Percentiles rank a stretch among this genome's conserved stretches.
Conservation (phyloP, 2,888 invertebrate species). For the Coleophora flavipennella region DNA sequence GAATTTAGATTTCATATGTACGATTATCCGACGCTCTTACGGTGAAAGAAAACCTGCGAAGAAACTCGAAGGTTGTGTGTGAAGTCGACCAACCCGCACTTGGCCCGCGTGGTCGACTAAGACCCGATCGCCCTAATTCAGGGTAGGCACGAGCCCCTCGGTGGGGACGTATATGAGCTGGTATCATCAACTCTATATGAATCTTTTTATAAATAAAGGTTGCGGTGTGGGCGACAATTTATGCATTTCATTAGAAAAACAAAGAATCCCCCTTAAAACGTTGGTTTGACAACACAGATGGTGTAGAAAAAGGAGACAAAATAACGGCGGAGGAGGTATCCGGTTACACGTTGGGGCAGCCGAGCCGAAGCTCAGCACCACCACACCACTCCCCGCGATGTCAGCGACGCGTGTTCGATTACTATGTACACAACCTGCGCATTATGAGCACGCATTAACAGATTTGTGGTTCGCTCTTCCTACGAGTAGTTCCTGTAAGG, state of each 20-base stretch:
- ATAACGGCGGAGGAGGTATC: slow-evolving; percentile 29
- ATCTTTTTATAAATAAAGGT: slow-evolving; percentile 18
- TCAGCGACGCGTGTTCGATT: slow-evolving; percentile 38
- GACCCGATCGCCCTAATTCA: too few species aligned
- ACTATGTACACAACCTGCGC: slow-evolving; percentile 56
- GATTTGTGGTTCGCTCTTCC: slow-evolving; percentile 11
- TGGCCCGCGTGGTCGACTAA: too few species aligned
- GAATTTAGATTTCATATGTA: too few species aligned
- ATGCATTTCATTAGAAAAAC: slow-evolving; percentile 9
- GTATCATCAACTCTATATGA: too few species aligned
- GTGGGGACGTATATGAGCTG: too few species aligned
- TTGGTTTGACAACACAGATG: slow-evolving; percentile 26
- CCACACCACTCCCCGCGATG: slow-evolving; percentile 40
- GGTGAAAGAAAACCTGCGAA: too few species aligned
- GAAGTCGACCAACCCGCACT: too few species aligned
- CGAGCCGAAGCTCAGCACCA: neutral
- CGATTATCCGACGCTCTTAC: too few species aligned
- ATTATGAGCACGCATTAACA: slow-evolving; percentile 36
- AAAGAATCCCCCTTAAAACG: slow-evolving; percentile 18
- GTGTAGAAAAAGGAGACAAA: slow-evolving; percentile 22
- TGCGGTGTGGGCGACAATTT: slow-evolving; percentile 14
- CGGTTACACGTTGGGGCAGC: slow-evolving; percentile 26
- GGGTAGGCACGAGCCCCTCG: too few species aligned
- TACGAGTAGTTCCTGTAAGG: too few species aligned
- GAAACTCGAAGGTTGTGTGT: too few species aligned